A percentile compares a stretch with the other conserved stretches of the same genome.
These are phyloP conservation scores for Lontra canadensis DNA, from an alignment of 2,113 vertebrate genomes.

Conservation along the genomic window DNA sequence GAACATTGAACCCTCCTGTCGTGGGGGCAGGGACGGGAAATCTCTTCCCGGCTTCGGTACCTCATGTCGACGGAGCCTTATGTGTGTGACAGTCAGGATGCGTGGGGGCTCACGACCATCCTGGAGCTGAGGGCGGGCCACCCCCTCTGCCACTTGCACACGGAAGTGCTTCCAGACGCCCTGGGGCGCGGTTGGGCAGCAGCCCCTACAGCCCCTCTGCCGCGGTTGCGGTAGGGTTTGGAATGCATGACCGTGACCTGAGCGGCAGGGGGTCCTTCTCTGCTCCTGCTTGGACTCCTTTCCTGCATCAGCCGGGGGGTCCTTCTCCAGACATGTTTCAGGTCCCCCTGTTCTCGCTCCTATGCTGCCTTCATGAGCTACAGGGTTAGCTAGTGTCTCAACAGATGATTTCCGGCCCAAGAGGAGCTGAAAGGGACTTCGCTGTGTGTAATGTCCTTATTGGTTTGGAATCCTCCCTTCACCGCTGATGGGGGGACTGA, in stretches of 20 bases:
- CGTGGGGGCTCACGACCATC: fast-evolving
- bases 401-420: neutral
- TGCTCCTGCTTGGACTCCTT: neutral
- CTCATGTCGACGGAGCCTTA: neutral
- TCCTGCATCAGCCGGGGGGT: neutral
- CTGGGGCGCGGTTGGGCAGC: fast-evolving
- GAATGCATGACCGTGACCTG: neutral
- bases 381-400: neutral
- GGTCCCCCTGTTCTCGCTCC: neutral
- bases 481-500: neutral
- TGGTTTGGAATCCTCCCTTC: neutral
- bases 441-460: fast-evolving
- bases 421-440: neutral
- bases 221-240: neutral
- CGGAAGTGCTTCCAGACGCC: fast-evolving
- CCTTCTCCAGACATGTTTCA: neutral
- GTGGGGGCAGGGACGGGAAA: too few relatives aligned
- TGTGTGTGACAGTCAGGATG: too few relatives aligned
- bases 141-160: fast-evolving
- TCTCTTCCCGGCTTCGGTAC: fast-evolving
- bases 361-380: neutral
- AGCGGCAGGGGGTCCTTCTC: neutral
- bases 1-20: fast-evolving
- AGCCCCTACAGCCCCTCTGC: neutral
- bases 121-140: fast-evolving